Conservation (phyloP, 2,797 vertebrate genomes). For the Enteromius viviparus region DNA sequence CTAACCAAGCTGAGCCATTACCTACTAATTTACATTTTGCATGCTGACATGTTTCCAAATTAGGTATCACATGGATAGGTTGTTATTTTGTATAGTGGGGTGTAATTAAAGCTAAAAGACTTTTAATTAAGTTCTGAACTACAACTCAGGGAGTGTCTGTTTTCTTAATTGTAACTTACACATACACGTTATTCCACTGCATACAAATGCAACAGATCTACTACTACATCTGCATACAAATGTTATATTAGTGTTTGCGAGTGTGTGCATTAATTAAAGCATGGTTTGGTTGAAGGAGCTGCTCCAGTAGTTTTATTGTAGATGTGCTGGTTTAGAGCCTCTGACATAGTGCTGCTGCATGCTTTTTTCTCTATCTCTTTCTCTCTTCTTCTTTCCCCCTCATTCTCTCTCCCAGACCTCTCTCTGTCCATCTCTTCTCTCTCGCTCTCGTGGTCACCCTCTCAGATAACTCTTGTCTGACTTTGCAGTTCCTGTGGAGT, state of each 20-base stretch:
- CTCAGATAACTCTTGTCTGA: slow-evolving; percentile 78
- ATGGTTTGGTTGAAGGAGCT: slow-evolving; percentile 49
- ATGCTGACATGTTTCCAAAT: not conserved
- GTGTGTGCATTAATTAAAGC: slow-evolving; percentile 25
- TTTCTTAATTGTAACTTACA: slow-evolving; percentile 3
- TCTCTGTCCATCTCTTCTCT: slow-evolving; percentile 9
- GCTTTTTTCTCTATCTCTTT: slow-evolving; percentile 40
- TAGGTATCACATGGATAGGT: not conserved
- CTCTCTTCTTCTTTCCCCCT: slow-evolving; percentile 49
- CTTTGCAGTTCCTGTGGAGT: slow-evolving; percentile 92
- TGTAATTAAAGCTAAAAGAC: not conserved
- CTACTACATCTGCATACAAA: not conserved
- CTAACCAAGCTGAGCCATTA: slow-evolving; percentile 14
- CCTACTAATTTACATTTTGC: slow-evolving; percentile 1
- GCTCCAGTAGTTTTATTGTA: slow-evolving; percentile 47
- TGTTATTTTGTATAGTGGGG: slow-evolving; percentile 10
- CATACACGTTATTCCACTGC: not conserved
- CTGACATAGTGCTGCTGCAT: slow-evolving; percentile 75
- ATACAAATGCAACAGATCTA: not conserved
- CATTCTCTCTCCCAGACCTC: slow-evolving; percentile 54
- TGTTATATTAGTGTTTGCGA: not conserved
- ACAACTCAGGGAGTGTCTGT: not conserved
- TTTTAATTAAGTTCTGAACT: not conserved
- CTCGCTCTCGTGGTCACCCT: slow-evolving; percentile 72
- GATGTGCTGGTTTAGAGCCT: slow-evolving; percentile 52